Evolutionary conservation across 2,888 invertebrate genomes (phyloP).

Genomic region (Oscheius sp.): DNA sequence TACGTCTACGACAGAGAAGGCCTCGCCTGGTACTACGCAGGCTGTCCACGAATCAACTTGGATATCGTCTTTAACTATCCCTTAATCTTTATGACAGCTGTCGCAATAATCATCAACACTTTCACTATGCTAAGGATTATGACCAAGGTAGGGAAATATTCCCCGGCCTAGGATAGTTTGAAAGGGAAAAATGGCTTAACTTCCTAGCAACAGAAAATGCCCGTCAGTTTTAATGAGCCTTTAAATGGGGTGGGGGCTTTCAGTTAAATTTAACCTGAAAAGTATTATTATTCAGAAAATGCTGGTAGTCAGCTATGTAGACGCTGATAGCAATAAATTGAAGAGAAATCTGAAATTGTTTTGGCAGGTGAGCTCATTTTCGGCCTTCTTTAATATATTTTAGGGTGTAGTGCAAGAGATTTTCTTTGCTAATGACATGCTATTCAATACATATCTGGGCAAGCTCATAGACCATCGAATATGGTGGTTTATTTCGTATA

Average conservation of each 20-base stretch:
- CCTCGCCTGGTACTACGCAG: constrained; percentile 4
- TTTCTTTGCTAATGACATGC: constrained; percentile 25
- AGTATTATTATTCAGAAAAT: background rate
- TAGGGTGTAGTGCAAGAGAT: constrained; percentile 20
- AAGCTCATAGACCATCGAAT: background rate
- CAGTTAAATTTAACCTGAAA: background rate
- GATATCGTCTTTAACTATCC: constrained; percentile 21
- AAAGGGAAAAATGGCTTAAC: no score
- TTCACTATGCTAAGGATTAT: constrained; percentile 7
- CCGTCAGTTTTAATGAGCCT: no score
- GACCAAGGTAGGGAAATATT: background rate
- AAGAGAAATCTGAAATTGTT: constrained; percentile 6
- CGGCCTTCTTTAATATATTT: background rate
- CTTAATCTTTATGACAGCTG: background rate
- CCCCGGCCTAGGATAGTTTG: no score
- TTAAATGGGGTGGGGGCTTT: background rate
- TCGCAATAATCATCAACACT: background rate
- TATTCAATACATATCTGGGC: constrained; percentile 20
- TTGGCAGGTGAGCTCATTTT: constrained; percentile 8
- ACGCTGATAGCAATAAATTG: background rate
- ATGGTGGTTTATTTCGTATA: constrained; percentile 23
- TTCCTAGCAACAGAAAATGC: no score
- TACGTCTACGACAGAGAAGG: background rate
- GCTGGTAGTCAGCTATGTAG: background rate
- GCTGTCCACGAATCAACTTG: constrained; percentile 5